Evolutionary conservation across 2,888 invertebrate genomes (phyloP).

Genomic region (Cheilosia pagana): DNA sequence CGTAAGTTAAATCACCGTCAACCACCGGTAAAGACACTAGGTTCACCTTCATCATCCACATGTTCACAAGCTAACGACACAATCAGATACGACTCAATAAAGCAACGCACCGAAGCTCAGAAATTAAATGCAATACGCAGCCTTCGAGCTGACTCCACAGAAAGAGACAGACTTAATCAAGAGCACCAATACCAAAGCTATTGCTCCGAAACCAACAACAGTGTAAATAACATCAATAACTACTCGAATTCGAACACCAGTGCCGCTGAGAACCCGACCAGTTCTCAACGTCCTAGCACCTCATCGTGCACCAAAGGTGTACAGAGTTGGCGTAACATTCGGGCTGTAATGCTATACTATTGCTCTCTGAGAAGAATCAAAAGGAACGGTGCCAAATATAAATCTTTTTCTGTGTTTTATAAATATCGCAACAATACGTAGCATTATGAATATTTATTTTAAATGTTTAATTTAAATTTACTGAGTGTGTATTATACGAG

Average conservation of each 20-base stretch:
- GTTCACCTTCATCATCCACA: constrained; percentile 79
- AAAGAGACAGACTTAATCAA: constrained; percentile 81
- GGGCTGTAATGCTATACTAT: constrained; percentile 95
- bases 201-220: constrained; percentile 75
- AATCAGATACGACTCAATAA: constrained; percentile 67
- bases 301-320: constrained; percentile 76
- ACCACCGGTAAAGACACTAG: constrained; percentile 66
- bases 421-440: constrained; percentile 62
- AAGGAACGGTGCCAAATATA: constrained; percentile 86
- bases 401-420: constrained; percentile 44
- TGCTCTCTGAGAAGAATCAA: constrained; percentile 94
- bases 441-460: constrained; percentile 30
- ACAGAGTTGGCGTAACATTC: constrained; percentile 93
- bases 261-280: constrained; percentile 55
- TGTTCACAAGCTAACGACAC: constrained; percentile 79
- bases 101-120: constrained; percentile 62
- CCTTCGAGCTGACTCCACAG: constrained; percentile 79
- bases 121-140: constrained; percentile 67
- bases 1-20: constrained; percentile 73
- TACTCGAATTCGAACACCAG: constrained; percentile 67
- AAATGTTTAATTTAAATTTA: constrained; percentile 23
- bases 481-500: constrained; percentile 58
- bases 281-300: constrained; percentile 70
- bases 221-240: constrained; percentile 72
- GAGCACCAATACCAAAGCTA: constrained; percentile 76